A percentile compares a stretch with the other conserved stretches of the same genome.
These are phyloP conservation scores for Drosophila bifasciata DNA, from an alignment of 1,140 invertebrate species.

Conservation along the genomic window DNA sequence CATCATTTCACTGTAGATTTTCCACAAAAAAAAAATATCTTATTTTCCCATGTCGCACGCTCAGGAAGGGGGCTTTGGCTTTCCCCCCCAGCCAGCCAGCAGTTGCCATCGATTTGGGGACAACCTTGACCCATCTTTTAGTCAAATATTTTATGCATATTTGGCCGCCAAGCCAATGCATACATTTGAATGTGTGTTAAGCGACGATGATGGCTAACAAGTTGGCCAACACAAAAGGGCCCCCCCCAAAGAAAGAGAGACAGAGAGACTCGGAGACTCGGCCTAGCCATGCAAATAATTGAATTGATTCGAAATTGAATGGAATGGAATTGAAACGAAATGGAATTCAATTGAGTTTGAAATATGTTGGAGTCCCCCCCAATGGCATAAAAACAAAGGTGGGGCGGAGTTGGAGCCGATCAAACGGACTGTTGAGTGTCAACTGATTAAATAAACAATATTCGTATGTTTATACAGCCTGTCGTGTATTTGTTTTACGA, in stretches of 20 bases:
- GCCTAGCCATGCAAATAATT: conserved; percentile 40
- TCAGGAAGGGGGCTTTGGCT: not conserved
- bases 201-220: conserved; percentile 37
- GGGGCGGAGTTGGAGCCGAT: not conserved
- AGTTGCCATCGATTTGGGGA: not conserved
- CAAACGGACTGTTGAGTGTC: not conserved
- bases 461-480: conserved; percentile 2
- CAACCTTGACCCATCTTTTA: conserved; percentile 48
- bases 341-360: conserved; percentile 28
- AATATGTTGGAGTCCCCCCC: not conserved
- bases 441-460: conserved; percentile 45
- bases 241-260: not conserved
- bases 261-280: not conserved
- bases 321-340: conserved; percentile 16
- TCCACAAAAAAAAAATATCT: conserved; percentile 21
- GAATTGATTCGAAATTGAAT: conserved; percentile 39
- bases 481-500: not conserved
- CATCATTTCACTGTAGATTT: conserved; percentile 31
- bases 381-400: not conserved
- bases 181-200: conserved; percentile 22
- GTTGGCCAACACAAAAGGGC: conserved; percentile 42
- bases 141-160: conserved; percentile 38
- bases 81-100: not conserved
- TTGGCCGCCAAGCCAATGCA: conserved; percentile 40
- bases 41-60: conserved; percentile 37